Evolutionary conservation across 2,888 invertebrate genomes (phyloP).

Genomic region (Dimorphilus gyrociliatus): DNA sequence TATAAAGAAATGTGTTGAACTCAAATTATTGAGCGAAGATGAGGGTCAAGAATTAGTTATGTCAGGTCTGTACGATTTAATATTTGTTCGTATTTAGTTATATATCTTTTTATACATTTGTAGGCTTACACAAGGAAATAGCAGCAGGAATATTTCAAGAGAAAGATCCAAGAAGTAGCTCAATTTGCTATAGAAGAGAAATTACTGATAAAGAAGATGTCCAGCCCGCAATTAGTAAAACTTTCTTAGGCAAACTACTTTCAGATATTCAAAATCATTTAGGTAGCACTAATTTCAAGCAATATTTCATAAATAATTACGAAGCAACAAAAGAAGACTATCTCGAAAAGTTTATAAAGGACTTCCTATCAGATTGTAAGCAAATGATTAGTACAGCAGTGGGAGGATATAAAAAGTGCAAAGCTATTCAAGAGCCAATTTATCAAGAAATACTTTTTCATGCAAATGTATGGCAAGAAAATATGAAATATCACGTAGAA

Average conservation of each 20-base stretch:
- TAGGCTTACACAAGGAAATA: conserved; percentile 10
- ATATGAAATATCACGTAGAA: conserved; percentile 4
- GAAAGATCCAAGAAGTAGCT: conserved; percentile 7
- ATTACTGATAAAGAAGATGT: conserved; percentile 4
- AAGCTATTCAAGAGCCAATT: conserved; percentile 2
- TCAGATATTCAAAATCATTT: conserved; percentile 3
- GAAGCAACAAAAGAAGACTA: conserved; percentile 5
- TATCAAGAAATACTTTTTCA: conserved; percentile 8
- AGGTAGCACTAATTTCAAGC: conserved; percentile 5
- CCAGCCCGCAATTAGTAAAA: neutral
- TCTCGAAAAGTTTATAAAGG: conserved; percentile 6
- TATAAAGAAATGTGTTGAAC: too few species aligned
- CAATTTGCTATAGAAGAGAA: conserved; percentile 8
- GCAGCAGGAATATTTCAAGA: conserved; percentile 5
- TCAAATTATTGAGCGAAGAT: too few species aligned
- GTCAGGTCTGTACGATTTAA: too few species aligned
- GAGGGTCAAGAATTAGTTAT: too few species aligned
- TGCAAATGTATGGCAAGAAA: conserved; percentile 3
- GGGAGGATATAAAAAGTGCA: neutral
- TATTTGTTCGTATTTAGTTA: too few species aligned
- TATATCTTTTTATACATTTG: too few species aligned
- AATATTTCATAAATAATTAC: conserved; percentile 6
- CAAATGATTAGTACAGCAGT: conserved; percentile 6
- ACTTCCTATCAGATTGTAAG: conserved; percentile 8
- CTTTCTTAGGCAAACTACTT: conserved; percentile 1